Percentiles rank a stretch among this genome's conserved stretches.
These are phyloP conservation scores for Odontocolon sp. DNA, from an alignment of 2,888 invertebrate species.

Conservation along the genomic window DNA sequence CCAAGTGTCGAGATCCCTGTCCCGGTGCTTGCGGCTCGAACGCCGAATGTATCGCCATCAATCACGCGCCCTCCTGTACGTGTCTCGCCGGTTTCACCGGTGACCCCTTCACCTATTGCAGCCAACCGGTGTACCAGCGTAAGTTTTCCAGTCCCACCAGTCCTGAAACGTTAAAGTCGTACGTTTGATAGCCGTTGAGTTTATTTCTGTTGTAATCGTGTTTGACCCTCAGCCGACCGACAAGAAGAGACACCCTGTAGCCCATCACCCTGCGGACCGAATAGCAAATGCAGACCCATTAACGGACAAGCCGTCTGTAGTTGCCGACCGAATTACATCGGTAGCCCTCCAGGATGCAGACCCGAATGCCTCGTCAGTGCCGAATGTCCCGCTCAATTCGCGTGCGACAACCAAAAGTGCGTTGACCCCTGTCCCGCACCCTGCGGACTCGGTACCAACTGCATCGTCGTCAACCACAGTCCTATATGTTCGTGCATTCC, in stretches of 20 bases:
- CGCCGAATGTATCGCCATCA: slow-evolving; percentile 81
- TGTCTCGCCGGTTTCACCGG: slow-evolving; percentile 76
- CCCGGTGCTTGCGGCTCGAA: slow-evolving; percentile 85
- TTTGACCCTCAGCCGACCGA: slow-evolving; percentile 13
- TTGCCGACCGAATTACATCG: slow-evolving; percentile 87
- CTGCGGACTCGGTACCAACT: slow-evolving; percentile 89
- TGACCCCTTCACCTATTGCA: slow-evolving; percentile 68
- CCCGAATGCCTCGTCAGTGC: slow-evolving; percentile 89
- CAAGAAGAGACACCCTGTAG: slow-evolving; percentile 82
- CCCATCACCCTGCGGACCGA: slow-evolving; percentile 90
- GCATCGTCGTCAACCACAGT: slow-evolving; percentile 90
- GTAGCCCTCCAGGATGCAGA: slow-evolving; percentile 89
- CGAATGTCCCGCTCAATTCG: slow-evolving; percentile 88
- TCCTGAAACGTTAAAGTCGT: too few relatives aligned
- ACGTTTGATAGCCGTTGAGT: too few relatives aligned
- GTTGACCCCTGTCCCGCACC: slow-evolving; percentile 91
- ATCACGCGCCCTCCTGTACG: slow-evolving; percentile 80
- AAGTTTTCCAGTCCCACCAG: slow-evolving; percentile 48
- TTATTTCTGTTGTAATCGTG: not conserved
- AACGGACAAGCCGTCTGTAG: slow-evolving; percentile 89
- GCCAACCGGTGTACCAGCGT: slow-evolving; percentile 43
- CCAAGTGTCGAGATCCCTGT: slow-evolving; percentile 89
- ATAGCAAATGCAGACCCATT: slow-evolving; percentile 88
- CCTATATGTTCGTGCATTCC: slow-evolving; percentile 89
- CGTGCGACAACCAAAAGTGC: slow-evolving; percentile 92